A percentile compares a stretch with the other conserved stretches of the same genome.
Conservation (phyloP, 2,888 invertebrate species). For the Scaptomyza flava region DNA sequence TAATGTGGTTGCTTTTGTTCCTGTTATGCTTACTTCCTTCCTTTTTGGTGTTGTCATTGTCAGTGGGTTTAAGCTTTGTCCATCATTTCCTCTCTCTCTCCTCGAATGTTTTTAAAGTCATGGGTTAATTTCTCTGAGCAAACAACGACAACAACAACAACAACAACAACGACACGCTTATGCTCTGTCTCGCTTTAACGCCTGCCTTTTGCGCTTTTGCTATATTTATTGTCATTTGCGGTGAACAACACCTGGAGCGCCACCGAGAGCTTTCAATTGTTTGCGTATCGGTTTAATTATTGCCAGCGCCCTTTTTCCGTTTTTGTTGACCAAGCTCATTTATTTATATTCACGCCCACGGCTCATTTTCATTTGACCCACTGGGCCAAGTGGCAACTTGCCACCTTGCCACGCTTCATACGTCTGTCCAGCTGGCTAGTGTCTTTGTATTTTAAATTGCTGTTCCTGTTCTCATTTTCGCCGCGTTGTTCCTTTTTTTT, state of each 20-base stretch:
- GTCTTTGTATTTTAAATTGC: constrained; percentile 77
- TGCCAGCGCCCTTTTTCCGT: constrained; percentile 57
- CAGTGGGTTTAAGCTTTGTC: constrained; percentile 54
- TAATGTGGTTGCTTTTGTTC: constrained; percentile 26
- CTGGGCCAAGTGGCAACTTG: constrained; percentile 42
- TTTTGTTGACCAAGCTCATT: constrained; percentile 54
- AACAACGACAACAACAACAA: constrained; percentile 5
- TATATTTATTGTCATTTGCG: constrained; percentile 45
- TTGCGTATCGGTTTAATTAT: constrained; percentile 77
- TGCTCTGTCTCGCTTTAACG: neutral
- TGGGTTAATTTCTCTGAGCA: constrained; percentile 47
- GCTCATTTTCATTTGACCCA: constrained; percentile 76
- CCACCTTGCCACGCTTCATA: neutral
- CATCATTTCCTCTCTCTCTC: constrained; percentile 43
- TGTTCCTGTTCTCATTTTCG: constrained; percentile 62
- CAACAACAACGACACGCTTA: neutral
- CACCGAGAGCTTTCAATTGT: constrained; percentile 76
- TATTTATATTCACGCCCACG: constrained; percentile 77
- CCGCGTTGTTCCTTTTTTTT: constrained; percentile 23
- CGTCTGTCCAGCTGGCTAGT: constrained; percentile 48
- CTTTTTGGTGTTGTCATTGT: constrained; percentile 46
- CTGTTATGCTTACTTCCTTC: constrained; percentile 20
- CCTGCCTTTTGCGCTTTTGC: neutral
- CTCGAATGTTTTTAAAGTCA: constrained; percentile 55
- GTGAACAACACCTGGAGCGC: constrained; percentile 58